Percentiles rank a stretch among this genome's conserved stretches.
Conservation (phyloP, 1,140 invertebrate genomes). For the Hermetia illucens region DNA sequence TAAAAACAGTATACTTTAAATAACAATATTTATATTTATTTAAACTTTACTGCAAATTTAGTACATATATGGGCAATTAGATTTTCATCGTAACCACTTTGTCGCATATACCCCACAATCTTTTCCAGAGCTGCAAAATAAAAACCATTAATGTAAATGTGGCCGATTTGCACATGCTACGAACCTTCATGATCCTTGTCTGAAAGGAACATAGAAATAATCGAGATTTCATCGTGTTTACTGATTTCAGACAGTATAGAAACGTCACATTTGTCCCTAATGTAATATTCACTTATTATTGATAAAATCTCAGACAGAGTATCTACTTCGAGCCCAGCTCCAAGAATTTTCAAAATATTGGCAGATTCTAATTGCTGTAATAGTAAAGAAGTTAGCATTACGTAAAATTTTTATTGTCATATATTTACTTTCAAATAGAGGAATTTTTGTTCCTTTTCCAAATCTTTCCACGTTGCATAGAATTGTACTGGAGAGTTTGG, state of each 20-base stretch:
- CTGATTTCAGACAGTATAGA: slow-evolving; percentile 16
- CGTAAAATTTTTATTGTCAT: neutral
- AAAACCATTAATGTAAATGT: too few relatives aligned
- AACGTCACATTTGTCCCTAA: slow-evolving; percentile 19
- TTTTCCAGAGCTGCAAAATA: too few relatives aligned
- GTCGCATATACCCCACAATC: too few relatives aligned
- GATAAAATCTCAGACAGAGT: slow-evolving; percentile 17
- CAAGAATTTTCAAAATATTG: slow-evolving; percentile 20
- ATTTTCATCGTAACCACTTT: too few relatives aligned
- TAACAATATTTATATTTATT: too few relatives aligned
- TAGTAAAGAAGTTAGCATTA: neutral
- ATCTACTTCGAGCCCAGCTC: slow-evolving; percentile 23
- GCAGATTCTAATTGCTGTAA: slow-evolving; percentile 17
- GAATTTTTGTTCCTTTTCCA: slow-evolving; percentile 20
- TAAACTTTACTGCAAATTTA: too few relatives aligned
- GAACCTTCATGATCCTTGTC: too few relatives aligned
- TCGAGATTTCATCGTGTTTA: slow-evolving; percentile 20
- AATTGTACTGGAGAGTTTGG: slow-evolving; percentile 23
- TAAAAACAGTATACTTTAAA: too few relatives aligned
- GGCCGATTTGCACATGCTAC: too few relatives aligned
- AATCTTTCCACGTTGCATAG: slow-evolving; percentile 25
- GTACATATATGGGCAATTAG: too few relatives aligned
- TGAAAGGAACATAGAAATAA: slow-evolving; percentile 22
- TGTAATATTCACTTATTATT: slow-evolving; percentile 19
- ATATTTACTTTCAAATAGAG: slow-evolving; percentile 12